phyloP scores from a whole-genome alignment of 2,113 vertebrate genomes.

The Mesocricetus auratus region DNA sequence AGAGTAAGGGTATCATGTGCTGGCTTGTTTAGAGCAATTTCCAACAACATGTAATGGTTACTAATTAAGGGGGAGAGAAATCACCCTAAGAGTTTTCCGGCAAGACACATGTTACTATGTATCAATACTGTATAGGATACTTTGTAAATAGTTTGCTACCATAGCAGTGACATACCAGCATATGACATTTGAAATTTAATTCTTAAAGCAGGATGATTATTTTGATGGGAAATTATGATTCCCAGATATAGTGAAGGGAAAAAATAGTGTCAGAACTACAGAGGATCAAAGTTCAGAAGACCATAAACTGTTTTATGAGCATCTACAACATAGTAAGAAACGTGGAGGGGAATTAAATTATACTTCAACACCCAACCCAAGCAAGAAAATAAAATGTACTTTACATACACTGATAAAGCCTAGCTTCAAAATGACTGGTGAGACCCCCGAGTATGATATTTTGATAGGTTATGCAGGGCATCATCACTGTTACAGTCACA shows the following conservation, averaged over 20 bases:
- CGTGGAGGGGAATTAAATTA: slow-evolving; percentile 39
- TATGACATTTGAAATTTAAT: slow-evolving; percentile 55
- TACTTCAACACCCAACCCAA: slow-evolving; percentile 61
- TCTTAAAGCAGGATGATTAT: slow-evolving; percentile 57
- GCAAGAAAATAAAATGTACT: slow-evolving; percentile 45
- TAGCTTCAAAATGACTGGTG: slow-evolving; percentile 53
- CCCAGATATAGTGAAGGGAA: slow-evolving; percentile 53
- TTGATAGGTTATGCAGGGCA: slow-evolving; percentile 58
- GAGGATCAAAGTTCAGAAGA: slow-evolving; percentile 53
- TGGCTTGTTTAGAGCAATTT: slow-evolving; percentile 57
- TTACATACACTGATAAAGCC: slow-evolving; percentile 70
- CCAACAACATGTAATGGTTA: slow-evolving; percentile 38
- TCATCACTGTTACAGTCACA: slow-evolving; percentile 65
- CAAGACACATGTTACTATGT: not conserved
- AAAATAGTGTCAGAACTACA: slow-evolving; percentile 29
- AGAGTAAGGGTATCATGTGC: slow-evolving; percentile 43
- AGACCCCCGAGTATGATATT: slow-evolving; percentile 15
- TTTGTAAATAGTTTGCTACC: slow-evolving; percentile 36
- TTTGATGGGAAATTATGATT: slow-evolving; percentile 61
- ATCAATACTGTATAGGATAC: slow-evolving; percentile 23
- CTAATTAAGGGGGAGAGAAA: slow-evolving; percentile 21
- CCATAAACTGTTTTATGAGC: slow-evolving; percentile 60
- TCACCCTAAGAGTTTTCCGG: slow-evolving; percentile 11
- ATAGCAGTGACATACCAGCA: slow-evolving; percentile 27
- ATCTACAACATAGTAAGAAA: slow-evolving; percentile 52